Evolutionary conservation across 2,113 vertebrate genomes (phyloP).

Genomic region (Lucifuga dentata): DNA sequence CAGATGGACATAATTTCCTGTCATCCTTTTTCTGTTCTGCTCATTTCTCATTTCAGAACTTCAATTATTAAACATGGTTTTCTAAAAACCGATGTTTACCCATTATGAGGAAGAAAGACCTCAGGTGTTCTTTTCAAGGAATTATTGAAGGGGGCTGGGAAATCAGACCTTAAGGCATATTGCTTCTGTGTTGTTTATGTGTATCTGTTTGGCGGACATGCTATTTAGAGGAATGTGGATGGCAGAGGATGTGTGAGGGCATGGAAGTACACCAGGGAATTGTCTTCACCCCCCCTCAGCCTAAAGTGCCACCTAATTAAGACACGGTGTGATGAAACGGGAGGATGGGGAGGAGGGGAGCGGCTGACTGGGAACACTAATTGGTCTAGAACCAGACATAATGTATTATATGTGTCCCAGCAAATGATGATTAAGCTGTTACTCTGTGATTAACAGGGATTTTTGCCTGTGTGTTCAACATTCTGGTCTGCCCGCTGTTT

Average conservation of each 20-base stretch:
- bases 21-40: no score
- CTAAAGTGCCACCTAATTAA: slow-evolving; percentile 63
- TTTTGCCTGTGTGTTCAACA: slow-evolving; percentile 4
- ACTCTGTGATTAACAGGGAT: neutral
- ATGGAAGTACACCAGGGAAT: slow-evolving; percentile 27
- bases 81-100: no score
- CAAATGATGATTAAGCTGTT: slow-evolving; percentile 39
- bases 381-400: slow-evolving; percentile 54
- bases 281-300: slow-evolving; percentile 33
- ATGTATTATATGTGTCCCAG: slow-evolving; percentile 36
- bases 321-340: slow-evolving; percentile 44
- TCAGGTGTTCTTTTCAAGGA: neutral
- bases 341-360: slow-evolving; percentile 10
- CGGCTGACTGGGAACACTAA: slow-evolving; percentile 54
- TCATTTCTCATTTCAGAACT: no score
- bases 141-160: neutral
- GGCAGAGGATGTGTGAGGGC: slow-evolving; percentile 24
- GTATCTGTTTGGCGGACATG: slow-evolving; percentile 26
- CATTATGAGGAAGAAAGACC: neutral
- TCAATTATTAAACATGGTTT: no score
- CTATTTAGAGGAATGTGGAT: slow-evolving; percentile 33
- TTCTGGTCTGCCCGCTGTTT: slow-evolving; percentile 21
- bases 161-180: slow-evolving; percentile 21
- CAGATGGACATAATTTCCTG: no score
- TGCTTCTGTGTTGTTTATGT: slow-evolving; percentile 18